These are phyloP conservation scores for Monopterus albus DNA, from an alignment of 2,113 vertebrate genomes.

Conservation along the genomic window DNA sequence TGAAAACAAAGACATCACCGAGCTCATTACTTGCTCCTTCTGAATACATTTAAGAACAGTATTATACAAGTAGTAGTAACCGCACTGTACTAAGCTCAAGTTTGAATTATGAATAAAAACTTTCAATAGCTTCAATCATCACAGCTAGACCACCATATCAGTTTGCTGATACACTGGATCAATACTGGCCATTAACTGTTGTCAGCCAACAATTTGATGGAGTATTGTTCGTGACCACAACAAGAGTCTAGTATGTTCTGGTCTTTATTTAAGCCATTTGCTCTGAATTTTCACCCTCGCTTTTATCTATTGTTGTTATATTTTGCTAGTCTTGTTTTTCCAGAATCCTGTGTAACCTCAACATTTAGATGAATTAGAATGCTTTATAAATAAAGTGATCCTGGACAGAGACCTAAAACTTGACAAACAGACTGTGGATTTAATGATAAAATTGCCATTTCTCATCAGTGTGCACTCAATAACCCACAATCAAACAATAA, in stretches of 20 bases:
- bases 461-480: too few relatives aligned
- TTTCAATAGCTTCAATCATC: neutral
- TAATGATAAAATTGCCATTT: too few relatives aligned
- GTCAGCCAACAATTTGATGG: neutral
- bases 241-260: neutral
- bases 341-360: neutral
- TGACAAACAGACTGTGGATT: too few relatives aligned
- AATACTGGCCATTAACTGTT: neutral
- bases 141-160: neutral
- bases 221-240: neutral
- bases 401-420: too few relatives aligned
- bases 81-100: too few relatives aligned
- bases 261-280: neutral
- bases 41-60: neutral
- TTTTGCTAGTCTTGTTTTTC: neutral
- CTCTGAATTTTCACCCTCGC: neutral
- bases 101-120: neutral
- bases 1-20: neutral
- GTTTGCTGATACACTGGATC: neutral
- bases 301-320: slow-evolving; percentile 1
- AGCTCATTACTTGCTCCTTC: neutral
- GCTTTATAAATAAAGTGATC: neutral
- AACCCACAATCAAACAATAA: too few relatives aligned
- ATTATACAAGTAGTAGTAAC: too few relatives aligned
- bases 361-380: neutral